Evolutionary conservation across 2,797 vertebrate genomes (phyloP), one percentile per base, ranked within the genome.

Genomic region (Prionace glauca): DNA sequence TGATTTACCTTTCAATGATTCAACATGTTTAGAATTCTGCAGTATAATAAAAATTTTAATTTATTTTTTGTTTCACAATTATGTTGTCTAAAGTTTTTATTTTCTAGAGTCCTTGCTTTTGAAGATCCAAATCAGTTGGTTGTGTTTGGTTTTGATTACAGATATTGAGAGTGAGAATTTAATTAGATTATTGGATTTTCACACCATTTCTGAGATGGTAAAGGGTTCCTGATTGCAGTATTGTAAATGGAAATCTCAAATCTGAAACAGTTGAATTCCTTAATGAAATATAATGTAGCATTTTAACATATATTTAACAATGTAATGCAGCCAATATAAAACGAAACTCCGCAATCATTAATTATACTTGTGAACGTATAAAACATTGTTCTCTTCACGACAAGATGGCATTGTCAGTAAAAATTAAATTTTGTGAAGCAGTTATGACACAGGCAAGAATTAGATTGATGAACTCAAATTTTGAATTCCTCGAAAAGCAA

Each of bases 121-220:
- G 2, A 84, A 62, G n/a, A n/a, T 60, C 1, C 60, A 20, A 36
- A 91, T n/a, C 88, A 65, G 60, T 65, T 90, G 32, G 14, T 60
- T 88, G 50, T n/a, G 5, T 91, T 65, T 91, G 60, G 29, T n/a
- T 91, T n/a, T 91, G 56, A 65, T 91, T 65, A n/a, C 32, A 20
- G 60, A 65, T 62, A 91, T 65, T 60, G 11, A n/a, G n/a, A 65
- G 16, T 91, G 29, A 91, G 60, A 91, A 91, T 65, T 32, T n/a
- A 62, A 91, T 91, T 65, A 20, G 88, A 91, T 62, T 60, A 65
- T 65, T 65, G 88, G n/a, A 90, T 90, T 62, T 90, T 90, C 24
- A 90, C 87, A 62, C 56, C 29, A 32, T 60, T 90, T 62, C 56
- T n/a, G 87, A 2, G 8, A 65, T 20, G 8, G 79, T 41, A 84